Evolutionary conservation across 2,113 vertebrate genomes (phyloP).

Genomic region (Xiphophorus couchianus): DNA sequence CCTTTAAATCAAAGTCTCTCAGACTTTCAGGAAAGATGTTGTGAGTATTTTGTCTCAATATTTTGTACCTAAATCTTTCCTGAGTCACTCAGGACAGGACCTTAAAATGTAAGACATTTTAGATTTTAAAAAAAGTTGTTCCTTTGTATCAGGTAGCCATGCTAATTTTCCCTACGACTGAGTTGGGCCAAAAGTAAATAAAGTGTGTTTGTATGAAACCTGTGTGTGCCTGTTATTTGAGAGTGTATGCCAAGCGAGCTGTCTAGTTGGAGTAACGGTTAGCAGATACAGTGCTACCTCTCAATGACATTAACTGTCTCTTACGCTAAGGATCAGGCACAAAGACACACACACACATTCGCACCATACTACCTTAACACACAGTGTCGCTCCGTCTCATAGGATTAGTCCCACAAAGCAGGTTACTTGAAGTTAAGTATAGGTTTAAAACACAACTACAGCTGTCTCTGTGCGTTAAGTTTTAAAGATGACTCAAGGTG

Average conservation of each 20-base stretch:
- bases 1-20: conserved; percentile 33
- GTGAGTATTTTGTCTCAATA: conserved; percentile 43
- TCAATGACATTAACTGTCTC: conserved; percentile 73
- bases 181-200: conserved; percentile 68
- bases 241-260: conserved; percentile 61
- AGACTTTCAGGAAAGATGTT: conserved; percentile 50
- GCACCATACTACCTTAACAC: conserved; percentile 53
- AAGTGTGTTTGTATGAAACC: conserved; percentile 40
- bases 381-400: conserved; percentile 49
- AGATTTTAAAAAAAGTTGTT: conserved; percentile 50
- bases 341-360: conserved; percentile 23
- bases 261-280: conserved; percentile 72
- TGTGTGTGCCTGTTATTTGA: conserved; percentile 26
- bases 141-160: conserved; percentile 61
- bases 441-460: conserved; percentile 41
- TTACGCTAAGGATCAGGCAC: conserved; percentile 58
- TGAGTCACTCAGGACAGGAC: conserved; percentile 29
- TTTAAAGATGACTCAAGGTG: neutral
- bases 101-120: conserved; percentile 41
- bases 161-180: conserved; percentile 62
- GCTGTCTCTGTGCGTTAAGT: conserved; percentile 19
- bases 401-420: conserved; percentile 49
- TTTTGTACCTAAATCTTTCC: conserved; percentile 48
- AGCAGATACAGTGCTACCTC: conserved; percentile 73
- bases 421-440: conserved; percentile 48